A percentile compares a stretch with the other conserved stretches of the same genome.
Conservation (phyloP, 1,140 invertebrate genomes). For the Littorina saxatilis region DNA sequence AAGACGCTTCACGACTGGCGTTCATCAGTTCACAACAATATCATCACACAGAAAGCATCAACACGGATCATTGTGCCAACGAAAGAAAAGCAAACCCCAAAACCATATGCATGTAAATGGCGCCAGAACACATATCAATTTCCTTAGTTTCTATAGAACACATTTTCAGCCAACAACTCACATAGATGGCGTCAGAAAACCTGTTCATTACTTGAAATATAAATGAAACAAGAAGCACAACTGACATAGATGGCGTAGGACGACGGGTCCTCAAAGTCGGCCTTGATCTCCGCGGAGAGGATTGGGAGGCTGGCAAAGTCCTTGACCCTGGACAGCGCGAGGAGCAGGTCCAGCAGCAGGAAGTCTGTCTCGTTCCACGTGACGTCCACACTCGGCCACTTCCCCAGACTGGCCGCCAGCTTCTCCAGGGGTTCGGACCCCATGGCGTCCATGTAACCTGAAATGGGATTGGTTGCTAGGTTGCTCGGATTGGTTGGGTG, state of each 20-base stretch:
- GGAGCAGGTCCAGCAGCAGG: conserved; percentile 85
- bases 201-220: no score
- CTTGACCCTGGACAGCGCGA: conserved; percentile 79
- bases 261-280: conserved; percentile 90
- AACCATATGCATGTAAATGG: no score
- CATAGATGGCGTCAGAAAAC: no score
- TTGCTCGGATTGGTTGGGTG: not conserved
- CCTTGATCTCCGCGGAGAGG: conserved; percentile 87
- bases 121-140: no score
- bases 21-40: not conserved
- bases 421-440: conserved; percentile 62
- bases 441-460: conserved; percentile 40
- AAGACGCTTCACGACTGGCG: conserved; percentile 6
- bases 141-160: no score
- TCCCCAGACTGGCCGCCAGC: conserved; percentile 85
- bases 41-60: no score
- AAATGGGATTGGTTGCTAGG: no score
- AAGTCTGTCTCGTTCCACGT: conserved; percentile 79
- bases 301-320: conserved; percentile 83
- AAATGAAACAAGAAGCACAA: no score
- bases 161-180: no score
- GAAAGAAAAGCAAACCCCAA: no score
- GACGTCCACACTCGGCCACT: conserved; percentile 85
- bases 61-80: no score
- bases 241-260: conserved; percentile 86